phyloP scores from a whole-genome alignment of 2,113 vertebrate genomes.

The Philantomba maxwellii region DNA sequence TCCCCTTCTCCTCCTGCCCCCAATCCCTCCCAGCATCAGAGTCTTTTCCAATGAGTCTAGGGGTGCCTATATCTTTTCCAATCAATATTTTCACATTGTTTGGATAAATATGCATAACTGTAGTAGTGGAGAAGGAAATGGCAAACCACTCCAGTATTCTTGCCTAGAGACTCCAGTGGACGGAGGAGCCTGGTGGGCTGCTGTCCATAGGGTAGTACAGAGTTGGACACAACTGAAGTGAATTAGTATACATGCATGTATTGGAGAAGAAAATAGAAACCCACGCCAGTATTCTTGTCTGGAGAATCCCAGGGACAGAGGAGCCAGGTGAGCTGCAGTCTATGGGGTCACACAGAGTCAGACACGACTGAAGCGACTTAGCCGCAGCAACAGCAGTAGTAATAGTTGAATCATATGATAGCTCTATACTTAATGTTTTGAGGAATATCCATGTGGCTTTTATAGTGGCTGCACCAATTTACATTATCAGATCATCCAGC shows the following conservation, averaged over 20 bases:
- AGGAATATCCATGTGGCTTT: background rate
- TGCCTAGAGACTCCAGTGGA: background rate
- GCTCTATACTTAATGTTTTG: background rate
- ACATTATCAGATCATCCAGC: background rate
- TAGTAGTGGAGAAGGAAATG: background rate
- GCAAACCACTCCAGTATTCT: background rate
- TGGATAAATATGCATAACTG: background rate
- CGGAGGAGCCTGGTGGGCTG: background rate
- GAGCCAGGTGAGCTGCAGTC: background rate
- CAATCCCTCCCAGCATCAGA: too few species aligned
- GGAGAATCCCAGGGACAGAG: background rate
- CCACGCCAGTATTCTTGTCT: background rate
- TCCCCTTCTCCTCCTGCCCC: too few species aligned
- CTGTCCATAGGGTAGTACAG: background rate
- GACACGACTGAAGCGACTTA: background rate
- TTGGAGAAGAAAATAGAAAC: background rate
- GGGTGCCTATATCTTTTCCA: background rate
- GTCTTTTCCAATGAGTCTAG: background rate
- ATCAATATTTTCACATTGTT: background rate
- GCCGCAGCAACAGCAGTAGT: background rate
- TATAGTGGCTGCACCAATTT: background rate
- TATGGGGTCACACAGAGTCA: background rate
- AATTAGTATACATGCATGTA: background rate
- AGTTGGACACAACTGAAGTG: rapidly evolving
- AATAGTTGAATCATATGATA: background rate